Conservation (phyloP, 64 coral and sea anemone species). For the Astreopora myriophthalma region DNA sequence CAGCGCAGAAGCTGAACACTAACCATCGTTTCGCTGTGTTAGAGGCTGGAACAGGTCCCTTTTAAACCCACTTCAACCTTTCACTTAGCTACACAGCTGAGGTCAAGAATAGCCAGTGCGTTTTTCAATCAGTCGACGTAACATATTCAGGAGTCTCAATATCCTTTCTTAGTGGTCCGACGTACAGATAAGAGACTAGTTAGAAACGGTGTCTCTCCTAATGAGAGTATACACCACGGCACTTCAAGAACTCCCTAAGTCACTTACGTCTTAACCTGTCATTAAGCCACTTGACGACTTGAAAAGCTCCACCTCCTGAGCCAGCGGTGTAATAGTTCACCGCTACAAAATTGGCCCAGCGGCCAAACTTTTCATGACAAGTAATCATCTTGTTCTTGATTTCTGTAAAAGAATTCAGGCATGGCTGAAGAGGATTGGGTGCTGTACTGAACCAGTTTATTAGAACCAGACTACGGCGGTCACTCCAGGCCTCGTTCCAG, state of each 20-base stretch:
- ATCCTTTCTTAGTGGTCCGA: no score
- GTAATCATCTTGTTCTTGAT: slow-evolving; percentile 76
- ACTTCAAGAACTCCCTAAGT: background rate
- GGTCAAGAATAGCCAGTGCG: no score
- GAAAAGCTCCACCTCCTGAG: slow-evolving; percentile 79
- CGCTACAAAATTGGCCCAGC: slow-evolving; percentile 92
- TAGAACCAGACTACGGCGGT: slow-evolving; percentile 64
- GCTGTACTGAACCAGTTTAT: slow-evolving; percentile 93
- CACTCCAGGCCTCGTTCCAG: background rate
- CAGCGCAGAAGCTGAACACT: no score
- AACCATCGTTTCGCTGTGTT: no score
- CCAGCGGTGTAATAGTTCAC: slow-evolving; percentile 80
- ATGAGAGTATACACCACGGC: background rate
- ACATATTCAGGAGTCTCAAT: no score
- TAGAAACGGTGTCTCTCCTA: no score
- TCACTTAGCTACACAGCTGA: no score
- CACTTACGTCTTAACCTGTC: slow-evolving; percentile 69
- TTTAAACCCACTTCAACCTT: no score
- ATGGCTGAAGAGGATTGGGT: slow-evolving; percentile 72
- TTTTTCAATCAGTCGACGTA: no score
- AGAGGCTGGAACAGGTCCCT: no score
- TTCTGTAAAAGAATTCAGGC: slow-evolving; percentile 78
- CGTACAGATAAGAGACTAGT: no score
- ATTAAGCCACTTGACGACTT: slow-evolving; percentile 87
- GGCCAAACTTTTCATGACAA: slow-evolving; percentile 80